Conservation (phyloP, 1,140 invertebrate genomes). For the Calosoma granatense region DNA sequence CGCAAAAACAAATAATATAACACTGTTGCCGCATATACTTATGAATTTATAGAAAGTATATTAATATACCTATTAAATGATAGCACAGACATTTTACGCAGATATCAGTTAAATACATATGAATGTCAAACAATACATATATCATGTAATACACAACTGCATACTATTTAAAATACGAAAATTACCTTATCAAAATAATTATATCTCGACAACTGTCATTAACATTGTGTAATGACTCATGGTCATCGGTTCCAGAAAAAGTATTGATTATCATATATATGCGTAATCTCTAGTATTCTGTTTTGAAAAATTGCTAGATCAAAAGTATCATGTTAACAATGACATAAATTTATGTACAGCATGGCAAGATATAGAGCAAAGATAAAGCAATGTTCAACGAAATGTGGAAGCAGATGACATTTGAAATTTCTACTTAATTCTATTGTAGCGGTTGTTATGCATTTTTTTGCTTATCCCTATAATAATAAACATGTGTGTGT, state of each 20-base stretch:
- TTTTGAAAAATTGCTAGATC: too few relatives aligned
- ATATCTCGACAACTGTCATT: constrained; percentile 1
- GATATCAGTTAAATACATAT: too few relatives aligned
- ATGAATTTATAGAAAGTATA: not conserved
- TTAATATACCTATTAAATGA: too few relatives aligned
- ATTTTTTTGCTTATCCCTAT: not conserved
- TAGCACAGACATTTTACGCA: too few relatives aligned
- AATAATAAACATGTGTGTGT: too few relatives aligned
- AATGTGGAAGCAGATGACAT: constrained; percentile 5
- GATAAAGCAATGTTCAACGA: too few relatives aligned
- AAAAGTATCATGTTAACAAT: too few relatives aligned
- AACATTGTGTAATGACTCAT: constrained; percentile 4
- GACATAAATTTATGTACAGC: too few relatives aligned
- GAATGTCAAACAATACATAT: too few relatives aligned
- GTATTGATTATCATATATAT: constrained; percentile 1
- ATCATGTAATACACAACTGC: too few relatives aligned
- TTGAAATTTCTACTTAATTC: constrained; percentile 3
- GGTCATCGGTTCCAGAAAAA: constrained; percentile 6
- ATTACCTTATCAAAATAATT: not conserved
- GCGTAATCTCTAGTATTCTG: not conserved
- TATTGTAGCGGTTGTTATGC: not conserved
- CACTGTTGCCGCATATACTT: not conserved
- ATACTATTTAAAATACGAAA: too few relatives aligned
- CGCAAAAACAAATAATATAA: constrained; percentile 5
- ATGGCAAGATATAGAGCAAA: too few relatives aligned